Conservation (phyloP, 2,888 invertebrate species). For the Entomobrya proxima region DNA sequence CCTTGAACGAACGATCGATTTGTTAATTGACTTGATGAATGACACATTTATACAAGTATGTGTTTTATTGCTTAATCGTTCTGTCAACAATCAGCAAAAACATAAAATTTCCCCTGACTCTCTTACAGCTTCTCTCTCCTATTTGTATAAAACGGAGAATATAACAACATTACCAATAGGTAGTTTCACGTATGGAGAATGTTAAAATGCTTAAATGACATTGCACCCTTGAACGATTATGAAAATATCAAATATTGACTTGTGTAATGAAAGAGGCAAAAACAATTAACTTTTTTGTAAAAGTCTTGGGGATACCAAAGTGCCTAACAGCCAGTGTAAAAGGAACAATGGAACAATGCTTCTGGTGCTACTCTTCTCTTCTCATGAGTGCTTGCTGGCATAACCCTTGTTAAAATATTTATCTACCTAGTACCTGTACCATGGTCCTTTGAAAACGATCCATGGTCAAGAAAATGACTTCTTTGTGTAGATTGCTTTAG, state of each 20-base stretch:
- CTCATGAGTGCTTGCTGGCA: background rate
- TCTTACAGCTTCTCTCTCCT: too few relatives aligned
- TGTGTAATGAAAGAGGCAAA: conserved; percentile 35
- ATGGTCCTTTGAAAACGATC: conserved; percentile 7
- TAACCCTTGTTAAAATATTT: background rate
- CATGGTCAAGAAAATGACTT: conserved; percentile 39
- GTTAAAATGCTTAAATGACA: conserved; percentile 1
- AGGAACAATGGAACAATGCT: too few relatives aligned
- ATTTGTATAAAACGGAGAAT: background rate
- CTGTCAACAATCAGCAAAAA: conserved; percentile 29
- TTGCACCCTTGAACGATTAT: conserved; percentile 18
- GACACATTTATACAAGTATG: conserved; percentile 29
- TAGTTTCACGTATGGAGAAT: background rate
- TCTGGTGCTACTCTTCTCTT: too few relatives aligned
- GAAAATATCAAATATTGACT: conserved; percentile 56
- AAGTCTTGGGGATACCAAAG: conserved; percentile 2
- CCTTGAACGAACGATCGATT: conserved; percentile 53
- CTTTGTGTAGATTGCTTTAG: background rate
- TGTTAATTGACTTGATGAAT: conserved; percentile 55
- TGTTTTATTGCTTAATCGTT: conserved; percentile 52
- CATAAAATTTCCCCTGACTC: too few relatives aligned
- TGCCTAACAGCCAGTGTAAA: background rate
- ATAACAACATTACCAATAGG: too few relatives aligned
- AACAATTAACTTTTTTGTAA: conserved; percentile 40
- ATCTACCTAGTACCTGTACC: background rate